Evolutionary conservation across 2,113 vertebrate species (phyloP), one percentile per base, ranked within the genome.

Genomic region (Calypte anna): DNA sequence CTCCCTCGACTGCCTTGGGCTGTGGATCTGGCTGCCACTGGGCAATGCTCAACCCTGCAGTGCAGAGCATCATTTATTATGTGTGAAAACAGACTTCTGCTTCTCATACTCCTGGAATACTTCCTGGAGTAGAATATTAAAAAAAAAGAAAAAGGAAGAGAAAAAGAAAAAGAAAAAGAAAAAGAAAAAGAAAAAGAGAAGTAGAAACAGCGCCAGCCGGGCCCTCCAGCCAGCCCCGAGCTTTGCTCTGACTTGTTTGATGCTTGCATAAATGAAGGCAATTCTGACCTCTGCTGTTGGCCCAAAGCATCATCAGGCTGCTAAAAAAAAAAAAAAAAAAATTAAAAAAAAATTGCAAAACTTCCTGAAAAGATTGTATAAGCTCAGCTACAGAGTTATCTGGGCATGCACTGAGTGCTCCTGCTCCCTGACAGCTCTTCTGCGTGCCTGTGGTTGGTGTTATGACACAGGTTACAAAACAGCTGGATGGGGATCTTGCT

Each of bases 401-500:
- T 57, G 82, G 88, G 73, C 83, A 15, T 7, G 51, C 21, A 0
- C 38, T 5, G 31, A 44, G 1, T 14, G 48, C 28, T 4, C 19
- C n/a, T 44, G 50, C n/a, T 66, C 23, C 86, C 50, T 1, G 1
- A 14, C 54, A 66, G 64, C 62, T 6, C 18, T 75, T 27, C 89
- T 15, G 19, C 82, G 64, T 4, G 2, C 59, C 58, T 38, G 46
- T 0, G 0, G 17, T 14, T 17, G 55, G 14, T 88, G 82, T 91
- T 92, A 53, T 24, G 91, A 96, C 86, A 82, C 66, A 31, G 89
- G 51, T 97, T 96, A 96, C 83, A 64, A 91, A 97, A 96, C 90
- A 57, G 75, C 58, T 23, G 72, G 54, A 14, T 20, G 5, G 51
- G 18, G 36, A 25, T 14, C n/a, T 64, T 43, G 24, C n/a, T 80